Base-by-base conservation (phyloP, 2,797 vertebrate genomes). In the Phrynocephalus guinanensis region DNA sequence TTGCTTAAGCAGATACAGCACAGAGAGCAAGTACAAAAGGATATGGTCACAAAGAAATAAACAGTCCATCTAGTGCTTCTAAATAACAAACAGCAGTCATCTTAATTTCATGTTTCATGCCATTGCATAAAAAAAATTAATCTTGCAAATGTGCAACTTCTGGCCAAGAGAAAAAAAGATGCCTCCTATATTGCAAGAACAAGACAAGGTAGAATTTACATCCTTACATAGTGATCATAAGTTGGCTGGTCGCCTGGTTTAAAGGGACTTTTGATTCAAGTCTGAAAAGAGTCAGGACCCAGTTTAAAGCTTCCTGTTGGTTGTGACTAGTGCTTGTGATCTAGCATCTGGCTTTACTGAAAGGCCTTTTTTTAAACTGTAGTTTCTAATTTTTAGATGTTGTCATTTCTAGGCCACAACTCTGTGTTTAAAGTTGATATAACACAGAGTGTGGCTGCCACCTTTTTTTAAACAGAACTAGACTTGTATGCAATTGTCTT, bases 401-500 rank as follows among this genome's bases (percentile, higher is more conserved):
- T 88, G 89, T 20, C 28, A 88, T 90, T 87, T 77, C 89, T 86
- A 0, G 11, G 83, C 63, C 73, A 28, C 73, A 50, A 56, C 80
- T 50, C 79, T 90, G 6, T 84, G 80, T 81, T 82, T 76, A 84
- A 80, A 72, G 44, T 79, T 72, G 15, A 77, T 84, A 0, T 84
- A 86, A 50, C n/a, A 84, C 84, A 63, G n/a, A 20, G 33, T 93
- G 85, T 28, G 48, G 67, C 20, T 76, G 84, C 75, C 82, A 89
- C 86, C 89, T 91, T 83, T 83, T 1, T 86, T 93, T 93, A 0
- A 44, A 89, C 87, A 79, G 88, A 44, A 83, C 85, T 91, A 87
- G 84, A 91, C 87, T 86, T 91, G 90, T 94, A 38, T 79, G 89
- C 88, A 82, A 89, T 91, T 91, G 89, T 93, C 72, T 88, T 87